Evolutionary conservation across 2,113 vertebrate genomes (phyloP), one percentile per base, ranked within the genome.

Genomic region (Tetraodon nigroviridis): DNA sequence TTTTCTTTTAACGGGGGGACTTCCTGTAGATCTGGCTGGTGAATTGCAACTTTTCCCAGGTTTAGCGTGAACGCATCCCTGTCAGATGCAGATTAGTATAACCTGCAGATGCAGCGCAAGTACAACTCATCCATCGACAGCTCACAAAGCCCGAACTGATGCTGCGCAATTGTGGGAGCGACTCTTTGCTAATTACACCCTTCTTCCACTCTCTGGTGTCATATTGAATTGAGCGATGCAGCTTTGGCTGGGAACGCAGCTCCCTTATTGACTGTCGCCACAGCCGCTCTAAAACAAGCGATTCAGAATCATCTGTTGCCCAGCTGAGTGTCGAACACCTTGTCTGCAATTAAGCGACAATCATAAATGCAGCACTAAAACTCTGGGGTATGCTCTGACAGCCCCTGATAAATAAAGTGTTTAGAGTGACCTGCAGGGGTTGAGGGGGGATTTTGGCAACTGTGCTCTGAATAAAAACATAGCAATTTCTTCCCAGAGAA

Each of bases 291-390:
- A 78, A 78, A 84, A 69, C 44, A 78, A 80, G 81, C 67, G 61
- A 53, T 73, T 81, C 56, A 65, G 52, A 83, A 81, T 82, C 57
- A 80, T 70, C 67, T 58, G 54, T 63, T 71, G 76, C 75, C 67
- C 64, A 76, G 71, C 78, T 71, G 67, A 86, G 79, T 85, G 86
- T 82, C 84, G 79, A 88, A 85, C 79, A 85, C 87, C 76, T 79
- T 82, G 67, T 71, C 57, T 69, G 73, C 75, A 84, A 88, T 89
- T 85, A 86, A 50, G 51, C 32, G 37, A 62, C 13, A 73, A 76
- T 73, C 82, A 79, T 67, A 78, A 83, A 83, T 73, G 61, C 45
- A 3, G 66, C 64, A 71, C 75, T 84, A 71, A 80, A 77, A 73
- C 74, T 66, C 67, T 46, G 64, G 75, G 77, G 72, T 72, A 70